Evolutionary conservation across 1,140 invertebrate species (phyloP), one percentile per base, ranked within the genome.

Genomic region (Bilobella aurantiaca): DNA sequence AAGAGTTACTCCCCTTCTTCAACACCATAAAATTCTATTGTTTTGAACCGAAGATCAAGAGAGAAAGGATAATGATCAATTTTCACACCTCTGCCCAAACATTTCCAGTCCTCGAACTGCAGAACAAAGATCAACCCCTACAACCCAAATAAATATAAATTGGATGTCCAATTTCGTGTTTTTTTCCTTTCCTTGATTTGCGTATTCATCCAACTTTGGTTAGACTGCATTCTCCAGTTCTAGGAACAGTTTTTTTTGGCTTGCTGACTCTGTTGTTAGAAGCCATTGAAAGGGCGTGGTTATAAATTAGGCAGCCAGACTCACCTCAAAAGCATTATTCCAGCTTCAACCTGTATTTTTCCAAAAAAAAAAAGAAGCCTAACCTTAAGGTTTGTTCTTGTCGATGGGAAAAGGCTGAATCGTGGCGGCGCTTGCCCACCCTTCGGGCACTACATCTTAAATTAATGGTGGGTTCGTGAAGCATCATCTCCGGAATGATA

Each of bases 1-100:
- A 53, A 53, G 49, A 53, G 49, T 53, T 53, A 53, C 25, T 14
- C 23, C 23, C 49, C 8, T 5, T 14, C 49, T 23, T 5, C 8
- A 42, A 42, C 34, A 23, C 49, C 14, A 53, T 53, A 53, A 53
- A 53, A 53, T 53, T 53, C 49, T 53, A 53, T 53, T 53, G 49
- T 53, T 23, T 53, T 53, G 49, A 53, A 53, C 49, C 49, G 23
- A 53, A 53, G 49, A 53, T 53, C 49, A 53, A 23, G 49, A 53
- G 49, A 23, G 3, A 53, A 18, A 23, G 49, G 49, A 53, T 53
- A 53, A 53, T 53, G 49, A 53, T 53, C 49, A 53, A 53, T 53
- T 53, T 53, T 53, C 49, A 53, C 49, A 53, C 49, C 49, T 53
- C 49, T 14, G 49, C 8, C 8, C 23, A 12, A 53, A 12, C n/a